These are phyloP conservation scores for Cacoxenus indagator DNA, from an alignment of 2,888 invertebrate genomes.

Conservation along the genomic window DNA sequence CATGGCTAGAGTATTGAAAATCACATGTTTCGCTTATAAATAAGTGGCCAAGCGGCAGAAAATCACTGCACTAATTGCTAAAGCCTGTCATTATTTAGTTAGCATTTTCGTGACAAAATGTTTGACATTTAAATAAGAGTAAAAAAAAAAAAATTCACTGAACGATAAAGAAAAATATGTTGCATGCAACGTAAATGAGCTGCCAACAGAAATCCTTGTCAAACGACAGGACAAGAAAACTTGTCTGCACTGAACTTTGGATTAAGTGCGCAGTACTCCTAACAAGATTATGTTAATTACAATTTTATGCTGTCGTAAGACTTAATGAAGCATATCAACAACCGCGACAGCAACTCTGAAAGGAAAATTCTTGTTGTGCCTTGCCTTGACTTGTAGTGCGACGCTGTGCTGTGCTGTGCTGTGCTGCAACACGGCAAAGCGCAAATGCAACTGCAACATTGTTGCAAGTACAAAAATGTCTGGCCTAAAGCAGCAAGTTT, in stretches of 20 bases:
- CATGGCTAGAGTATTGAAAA: background rate
- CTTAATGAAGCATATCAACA: constrained; percentile 12
- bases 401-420: no score
- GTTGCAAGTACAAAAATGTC: constrained; percentile 4
- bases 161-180: background rate
- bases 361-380: no score
- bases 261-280: background rate
- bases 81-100: background rate
- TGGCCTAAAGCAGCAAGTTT: background rate
- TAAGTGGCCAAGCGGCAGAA: background rate
- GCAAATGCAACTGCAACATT: constrained; percentile 30
- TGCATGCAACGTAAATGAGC: background rate
- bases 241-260: background rate
- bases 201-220: background rate
- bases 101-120: background rate
- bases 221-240: background rate
- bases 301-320: constrained; percentile 26
- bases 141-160: background rate
- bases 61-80: background rate
- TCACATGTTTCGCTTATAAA: background rate
- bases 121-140: background rate
- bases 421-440: no score
- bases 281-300: constrained; percentile 35
- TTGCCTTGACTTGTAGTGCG: no score
- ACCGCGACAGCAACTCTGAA: background rate